Conservation (phyloP, 2,888 invertebrate species). For the Leptinotarsa rubiginosa region DNA sequence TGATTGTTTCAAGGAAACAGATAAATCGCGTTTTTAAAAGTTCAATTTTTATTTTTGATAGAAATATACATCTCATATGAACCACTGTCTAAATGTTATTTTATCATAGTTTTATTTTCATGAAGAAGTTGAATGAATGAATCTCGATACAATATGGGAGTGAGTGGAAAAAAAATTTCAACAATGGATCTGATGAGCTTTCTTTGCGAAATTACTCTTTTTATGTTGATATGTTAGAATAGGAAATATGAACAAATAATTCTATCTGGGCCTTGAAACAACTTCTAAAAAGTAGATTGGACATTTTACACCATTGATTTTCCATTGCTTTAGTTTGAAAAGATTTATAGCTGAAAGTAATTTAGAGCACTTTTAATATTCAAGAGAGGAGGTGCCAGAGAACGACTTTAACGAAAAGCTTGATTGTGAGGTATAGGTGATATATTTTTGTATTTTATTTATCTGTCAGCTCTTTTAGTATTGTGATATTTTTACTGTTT, state of each 20-base stretch:
- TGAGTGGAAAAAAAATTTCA: too few relatives aligned
- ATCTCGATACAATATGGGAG: too few relatives aligned
- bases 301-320: neutral
- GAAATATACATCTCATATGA: too few relatives aligned
- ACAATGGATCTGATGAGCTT: too few relatives aligned
- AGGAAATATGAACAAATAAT: neutral
- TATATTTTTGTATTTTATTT: constrained; percentile 43
- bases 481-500: constrained; percentile 39
- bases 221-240: neutral
- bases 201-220: too few relatives aligned
- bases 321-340: neutral
- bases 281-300: neutral
- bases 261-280: neutral
- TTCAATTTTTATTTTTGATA: too few relatives aligned
- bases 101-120: too few relatives aligned
- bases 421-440: constrained; percentile 27
- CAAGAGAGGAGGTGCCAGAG: constrained; percentile 31
- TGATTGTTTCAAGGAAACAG: too few relatives aligned
- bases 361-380: constrained; percentile 11
- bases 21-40: too few relatives aligned
- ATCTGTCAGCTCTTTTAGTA: constrained; percentile 39
- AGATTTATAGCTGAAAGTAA: neutral
- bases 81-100: too few relatives aligned
- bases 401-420: constrained; percentile 14
- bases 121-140: too few relatives aligned